Evolutionary conservation across 2,797 vertebrate genomes (phyloP), one percentile per base, ranked within the genome.

Genomic region (Garrulus glandarius): DNA sequence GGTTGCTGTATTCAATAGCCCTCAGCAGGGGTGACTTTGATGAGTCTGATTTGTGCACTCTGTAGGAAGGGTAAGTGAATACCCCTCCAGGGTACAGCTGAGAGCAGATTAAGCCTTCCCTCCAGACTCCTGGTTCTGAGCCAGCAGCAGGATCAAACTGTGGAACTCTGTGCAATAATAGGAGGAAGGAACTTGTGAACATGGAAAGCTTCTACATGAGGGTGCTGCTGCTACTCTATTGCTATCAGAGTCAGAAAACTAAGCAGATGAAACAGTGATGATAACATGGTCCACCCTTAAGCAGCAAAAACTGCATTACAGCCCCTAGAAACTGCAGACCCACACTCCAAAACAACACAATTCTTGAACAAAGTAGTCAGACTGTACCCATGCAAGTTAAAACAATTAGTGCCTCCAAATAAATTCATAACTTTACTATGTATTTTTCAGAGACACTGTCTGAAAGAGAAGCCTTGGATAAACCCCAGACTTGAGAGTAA

Each of bases 121-220:
- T 36, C 22, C 26, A 47, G 17, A 6, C 49, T 61, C 57, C 32
- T 22, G 32, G 3, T 13, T 29, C 27, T 13, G 10, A 64, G 34
- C 32, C 59, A 55, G 67, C 53, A 50, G 46, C 74, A 81, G 69
- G 18, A 52, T 3, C 56, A 47, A 49, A 34, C 37, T 23, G 26
- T 7, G 47, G 16, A 57, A 3, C 16, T 39, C 63, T 10, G 43
- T 17, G 17, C 47, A 46, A 0, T 3, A 37, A 44, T 0, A 7
- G 4, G 5, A 37, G 13, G 9, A 68, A 49, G 22, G 13, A 56
- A 71, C 34, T 44, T 1, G 1, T 5, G 32, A 68, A 34, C 30
- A 34, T 32, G 7, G 11, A 36, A 70, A 81, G 26, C 37, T 71
- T 37, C 32, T 68, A 2, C 11, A 1, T 4, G n/a, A 68, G 37